Evolutionary conservation across 1,140 invertebrate species (phyloP).

Genomic region (Scaptomyza graminum): DNA sequence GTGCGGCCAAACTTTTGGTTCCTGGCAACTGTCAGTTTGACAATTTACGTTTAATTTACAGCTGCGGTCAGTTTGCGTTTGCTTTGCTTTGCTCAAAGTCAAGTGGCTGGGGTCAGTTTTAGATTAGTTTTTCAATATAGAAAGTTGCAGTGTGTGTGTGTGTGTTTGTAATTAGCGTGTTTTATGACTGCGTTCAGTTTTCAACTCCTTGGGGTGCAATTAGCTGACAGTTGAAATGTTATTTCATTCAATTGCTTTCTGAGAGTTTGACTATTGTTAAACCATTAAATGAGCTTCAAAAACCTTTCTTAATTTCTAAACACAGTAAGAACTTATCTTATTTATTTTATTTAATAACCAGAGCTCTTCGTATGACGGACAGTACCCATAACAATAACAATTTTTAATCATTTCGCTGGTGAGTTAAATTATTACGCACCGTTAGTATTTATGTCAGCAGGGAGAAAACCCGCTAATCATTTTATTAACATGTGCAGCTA

Average conservation of each 20-base stretch:
- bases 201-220: constrained; percentile 71
- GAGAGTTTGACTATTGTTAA: constrained; percentile 30
- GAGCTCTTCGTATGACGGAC: too few relatives aligned
- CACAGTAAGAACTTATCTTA: too few relatives aligned
- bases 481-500: constrained; percentile 79
- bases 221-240: constrained; percentile 60
- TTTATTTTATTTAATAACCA: too few relatives aligned
- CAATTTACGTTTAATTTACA: constrained; percentile 74
- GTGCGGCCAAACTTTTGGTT: constrained; percentile 47
- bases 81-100: constrained; percentile 49
- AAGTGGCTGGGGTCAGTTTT: constrained; percentile 70
- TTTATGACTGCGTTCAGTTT: constrained; percentile 65
- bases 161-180: constrained; percentile 71
- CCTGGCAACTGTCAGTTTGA: constrained; percentile 66
- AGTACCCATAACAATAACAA: not conserved
- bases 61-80: constrained; percentile 59
- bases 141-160: constrained; percentile 1
- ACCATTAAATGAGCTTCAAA: constrained; percentile 4
- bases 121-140: constrained; percentile 68
- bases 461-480: constrained; percentile 48
- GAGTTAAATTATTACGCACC: not conserved
- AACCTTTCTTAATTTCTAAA: too few relatives aligned
- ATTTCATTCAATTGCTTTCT: constrained; percentile 64
- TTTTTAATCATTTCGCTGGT: not conserved
- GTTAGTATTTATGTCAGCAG: too few relatives aligned